Evolutionary conservation across 2,797 vertebrate genomes (phyloP).

Genomic region (Chelon auratus): DNA sequence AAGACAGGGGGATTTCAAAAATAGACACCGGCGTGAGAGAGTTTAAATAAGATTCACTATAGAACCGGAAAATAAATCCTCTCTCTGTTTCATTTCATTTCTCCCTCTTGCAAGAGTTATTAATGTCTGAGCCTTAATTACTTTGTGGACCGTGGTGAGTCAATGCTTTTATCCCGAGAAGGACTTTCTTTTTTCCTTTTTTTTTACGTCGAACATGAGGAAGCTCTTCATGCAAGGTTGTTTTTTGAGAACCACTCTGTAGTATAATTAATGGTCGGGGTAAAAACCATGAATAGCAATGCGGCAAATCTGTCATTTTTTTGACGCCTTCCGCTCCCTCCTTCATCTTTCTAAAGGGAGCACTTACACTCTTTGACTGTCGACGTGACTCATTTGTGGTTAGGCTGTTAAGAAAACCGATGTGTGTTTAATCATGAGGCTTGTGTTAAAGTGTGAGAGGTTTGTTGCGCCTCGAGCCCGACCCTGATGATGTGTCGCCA

Average conservation of each 20-base stretch:
- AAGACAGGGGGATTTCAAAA: slow-evolving; percentile 39
- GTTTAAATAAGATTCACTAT: slow-evolving; percentile 59
- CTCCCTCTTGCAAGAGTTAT: slow-evolving; percentile 62
- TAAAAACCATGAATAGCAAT: slow-evolving; percentile 72
- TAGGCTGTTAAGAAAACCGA: slow-evolving; percentile 44
- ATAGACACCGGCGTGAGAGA: slow-evolving; percentile 28
- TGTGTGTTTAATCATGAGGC: slow-evolving; percentile 52
- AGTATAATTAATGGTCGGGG: slow-evolving; percentile 66
- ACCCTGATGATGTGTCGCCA: slow-evolving; percentile 22
- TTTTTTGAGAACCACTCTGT: slow-evolving; percentile 45
- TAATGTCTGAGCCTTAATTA: slow-evolving; percentile 74
- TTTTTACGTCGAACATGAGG: slow-evolving; percentile 38
- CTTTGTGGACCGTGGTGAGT: slow-evolving; percentile 58
- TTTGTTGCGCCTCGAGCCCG: slow-evolving; percentile 24
- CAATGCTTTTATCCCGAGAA: slow-evolving; percentile 57
- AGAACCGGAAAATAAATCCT: slow-evolving; percentile 71
- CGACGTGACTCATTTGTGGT: slow-evolving; percentile 50
- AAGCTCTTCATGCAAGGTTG: slow-evolving; percentile 51
- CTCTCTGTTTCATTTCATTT: slow-evolving; percentile 65
- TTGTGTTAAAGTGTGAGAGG: slow-evolving; percentile 22
- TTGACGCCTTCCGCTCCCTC: slow-evolving; percentile 16
- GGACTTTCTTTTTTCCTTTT: slow-evolving; percentile 43
- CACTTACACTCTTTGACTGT: slow-evolving; percentile 36
- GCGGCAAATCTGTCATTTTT: slow-evolving; percentile 54
- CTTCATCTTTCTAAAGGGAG: slow-evolving; percentile 48